phyloP scores from a whole-genome alignment of 2,888 invertebrate species.

The Troilus luridus region DNA sequence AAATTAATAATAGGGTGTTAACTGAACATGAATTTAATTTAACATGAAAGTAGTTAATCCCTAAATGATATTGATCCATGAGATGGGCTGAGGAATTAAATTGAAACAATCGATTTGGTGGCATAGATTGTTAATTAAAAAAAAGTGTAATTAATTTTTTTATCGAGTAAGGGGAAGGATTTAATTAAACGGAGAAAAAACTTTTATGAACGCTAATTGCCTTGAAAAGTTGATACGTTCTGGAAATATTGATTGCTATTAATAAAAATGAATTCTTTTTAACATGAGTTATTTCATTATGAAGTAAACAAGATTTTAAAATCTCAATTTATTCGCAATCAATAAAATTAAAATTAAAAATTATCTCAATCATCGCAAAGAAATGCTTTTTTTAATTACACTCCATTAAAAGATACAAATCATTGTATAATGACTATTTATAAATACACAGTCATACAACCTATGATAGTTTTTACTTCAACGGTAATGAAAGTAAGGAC shows the following conservation, averaged over 20 bases:
- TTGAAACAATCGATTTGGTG: not conserved
- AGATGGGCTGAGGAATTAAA: not conserved
- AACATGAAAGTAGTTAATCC: not conserved
- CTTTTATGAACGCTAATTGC: conserved; percentile 34
- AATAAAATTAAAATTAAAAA: not conserved
- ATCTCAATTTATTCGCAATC: not conserved
- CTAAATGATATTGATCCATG: not conserved
- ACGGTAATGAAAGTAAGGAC: no score
- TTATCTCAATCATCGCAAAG: no score
- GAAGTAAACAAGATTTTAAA: not conserved
- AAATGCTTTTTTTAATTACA: no score
- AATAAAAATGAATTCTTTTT: not conserved
- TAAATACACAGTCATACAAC: no score
- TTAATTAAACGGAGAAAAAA: conserved; percentile 38
- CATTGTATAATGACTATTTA: no score
- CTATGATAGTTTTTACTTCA: no score
- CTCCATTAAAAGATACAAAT: no score
- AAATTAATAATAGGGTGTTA: not conserved
- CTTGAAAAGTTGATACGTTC: conserved; percentile 18
- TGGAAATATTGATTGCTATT: not conserved
- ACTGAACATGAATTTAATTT: not conserved
- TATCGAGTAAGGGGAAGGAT: not conserved
- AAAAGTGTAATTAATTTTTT: conserved; percentile 34
- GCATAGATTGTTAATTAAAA: conserved; percentile 12
- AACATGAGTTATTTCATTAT: not conserved